These are phyloP conservation scores for Steatocranus sp. DNA, from an alignment of 2,797 vertebrate species.

Conservation along the genomic window DNA sequence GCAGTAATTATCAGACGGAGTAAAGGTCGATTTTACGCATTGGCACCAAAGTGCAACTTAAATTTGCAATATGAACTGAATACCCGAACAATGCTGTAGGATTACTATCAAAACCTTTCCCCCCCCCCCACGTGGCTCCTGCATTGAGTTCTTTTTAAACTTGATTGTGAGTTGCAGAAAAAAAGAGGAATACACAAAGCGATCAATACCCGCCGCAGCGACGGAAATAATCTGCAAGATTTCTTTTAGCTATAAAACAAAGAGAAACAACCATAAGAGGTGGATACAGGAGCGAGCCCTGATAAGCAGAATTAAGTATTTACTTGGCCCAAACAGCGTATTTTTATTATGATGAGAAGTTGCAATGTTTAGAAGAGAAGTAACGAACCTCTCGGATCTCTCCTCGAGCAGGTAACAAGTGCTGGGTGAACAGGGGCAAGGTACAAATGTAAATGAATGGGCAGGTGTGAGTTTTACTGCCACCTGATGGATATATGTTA, in stretches of 20 bases:
- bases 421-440: not conserved
- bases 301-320: not conserved
- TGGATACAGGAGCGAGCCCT: not conserved
- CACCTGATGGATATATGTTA: conserved; percentile 35
- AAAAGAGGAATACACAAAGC: not conserved
- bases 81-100: rapidly evolving
- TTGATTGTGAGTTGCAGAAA: not conserved
- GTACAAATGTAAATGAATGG: not conserved
- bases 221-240: not conserved
- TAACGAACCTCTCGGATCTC: conserved; percentile 47
- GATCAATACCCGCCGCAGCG: not conserved
- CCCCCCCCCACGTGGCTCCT: too few species aligned
- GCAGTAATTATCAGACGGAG: not conserved
- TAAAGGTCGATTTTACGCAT: conserved; percentile 12
- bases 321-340: not conserved
- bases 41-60: not conserved
- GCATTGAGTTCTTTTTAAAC: not conserved
- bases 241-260: not conserved
- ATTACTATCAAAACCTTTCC: not conserved
- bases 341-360: not conserved
- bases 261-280: not conserved
- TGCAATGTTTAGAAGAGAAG: not conserved
- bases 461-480: conserved; percentile 1
- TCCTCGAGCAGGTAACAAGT: not conserved
- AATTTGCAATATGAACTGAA: not conserved